Evolutionary conservation across 92 coral and sea anemone species (phyloP), one percentile per base, ranked within the genome.

Genomic region (Zoanthus sansibaricus): DNA sequence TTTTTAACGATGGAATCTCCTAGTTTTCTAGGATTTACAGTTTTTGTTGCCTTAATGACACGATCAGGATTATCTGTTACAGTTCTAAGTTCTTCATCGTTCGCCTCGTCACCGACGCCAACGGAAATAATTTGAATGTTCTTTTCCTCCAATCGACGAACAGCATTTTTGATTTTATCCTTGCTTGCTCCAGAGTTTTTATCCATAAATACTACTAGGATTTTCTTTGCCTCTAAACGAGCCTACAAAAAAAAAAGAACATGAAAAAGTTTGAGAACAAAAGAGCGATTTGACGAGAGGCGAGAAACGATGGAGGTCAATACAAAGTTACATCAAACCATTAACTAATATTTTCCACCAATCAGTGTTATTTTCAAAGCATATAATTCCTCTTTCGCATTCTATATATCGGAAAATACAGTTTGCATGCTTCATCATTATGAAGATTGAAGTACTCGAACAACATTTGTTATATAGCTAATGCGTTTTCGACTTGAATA

Each of bases 171-270:
- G 75, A 89, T n/a, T 32, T 80, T 47, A n/a, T 56, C 75, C 25
- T n/a, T 61, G 11, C 83, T 73, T n/a, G 49, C 46, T 1, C 89
- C 88, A 21, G 92, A 51, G 13, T 42, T 86, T 33, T 82, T 72
- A 37, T 86, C 82, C 45, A 80, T 76, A 83, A 89, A 83, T 15
- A 89, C 46, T 6, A 89, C 78, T 6, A 84, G 88, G 58, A 89
- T 75, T 84, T 89, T 89, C 86, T 80, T 67, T 30, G 92, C 88
- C 4, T 87, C 79, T n/a, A 83, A 87, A 4, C 92, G 88, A 11
- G 75, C 86, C 42, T 83, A 64, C 32, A 9, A 74, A 78, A 8
- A 12, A 56, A 58, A 78, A 33, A 7, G 9, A 78, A 56, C 4
- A 31, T 9, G 1, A 10, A 58, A 58, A 58, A 6, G 20, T 6